These are phyloP conservation scores for Salvelinus fontinalis DNA, from an alignment of 2,113 vertebrate genomes.

Conservation along the genomic window DNA sequence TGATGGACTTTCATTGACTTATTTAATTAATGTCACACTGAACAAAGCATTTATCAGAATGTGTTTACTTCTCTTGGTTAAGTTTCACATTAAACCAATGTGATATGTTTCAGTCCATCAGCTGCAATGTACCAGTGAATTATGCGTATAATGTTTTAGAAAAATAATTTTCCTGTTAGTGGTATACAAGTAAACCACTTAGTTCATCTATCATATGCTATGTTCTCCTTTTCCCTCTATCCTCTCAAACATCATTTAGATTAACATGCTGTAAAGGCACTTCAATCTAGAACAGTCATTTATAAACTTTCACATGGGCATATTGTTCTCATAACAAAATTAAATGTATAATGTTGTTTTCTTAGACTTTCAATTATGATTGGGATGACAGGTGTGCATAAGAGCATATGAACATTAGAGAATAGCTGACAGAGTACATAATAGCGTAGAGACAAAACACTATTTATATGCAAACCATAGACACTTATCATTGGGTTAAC, in stretches of 20 bases:
- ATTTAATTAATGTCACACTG: constrained; percentile 57
- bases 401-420: no score
- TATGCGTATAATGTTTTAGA: no score
- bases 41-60: constrained; percentile 24
- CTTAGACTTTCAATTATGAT: background rate
- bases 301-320: no score
- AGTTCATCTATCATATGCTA: no score
- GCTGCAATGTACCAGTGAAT: background rate
- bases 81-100: background rate
- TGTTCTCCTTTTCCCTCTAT: no score
- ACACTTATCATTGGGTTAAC: background rate
- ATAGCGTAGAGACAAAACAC: background rate
- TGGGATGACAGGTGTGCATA: no score
- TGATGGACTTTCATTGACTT: constrained; percentile 49
- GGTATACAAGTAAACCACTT: no score
- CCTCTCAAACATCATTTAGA: no score
- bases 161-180: no score
- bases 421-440: background rate
- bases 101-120: background rate
- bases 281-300: no score
- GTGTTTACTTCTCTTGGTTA: constrained; percentile 6
- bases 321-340: background rate
- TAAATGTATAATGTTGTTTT: background rate
- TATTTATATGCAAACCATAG: background rate
- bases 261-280: no score